Evolutionary conservation across 1,140 invertebrate genomes (phyloP), one percentile per base, ranked within the genome.

Genomic region (Alviniconcha marisindica): DNA sequence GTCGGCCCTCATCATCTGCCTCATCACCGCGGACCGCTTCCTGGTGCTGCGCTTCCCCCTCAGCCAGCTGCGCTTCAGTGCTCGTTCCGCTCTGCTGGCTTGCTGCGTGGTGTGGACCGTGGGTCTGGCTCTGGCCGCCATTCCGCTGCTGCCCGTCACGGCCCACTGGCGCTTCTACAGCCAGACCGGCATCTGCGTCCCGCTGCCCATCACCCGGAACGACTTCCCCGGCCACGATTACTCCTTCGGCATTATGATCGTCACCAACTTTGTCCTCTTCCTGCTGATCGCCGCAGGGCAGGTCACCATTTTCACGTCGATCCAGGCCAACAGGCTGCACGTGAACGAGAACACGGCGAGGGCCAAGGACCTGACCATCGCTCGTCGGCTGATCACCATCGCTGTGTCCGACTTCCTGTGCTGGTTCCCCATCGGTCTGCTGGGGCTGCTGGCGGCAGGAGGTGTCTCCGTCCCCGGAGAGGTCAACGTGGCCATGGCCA

Each of bases 31-130:
- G 18, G 91, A 91, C 69, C 60, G 90, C 4, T 86, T 88, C 60
- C 21, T 89, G 1, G 85, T 83, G 21, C 83, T 91, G 48, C 84
- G 87, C 24, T 91, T 87, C 66, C 89, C 90, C 0, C 88, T 92
- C 60, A 82, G 86, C n/a, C 54, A 77, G 12, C 12, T 56, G 15
- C 56, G 83, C 4, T 63, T 82, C 14, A 81, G 69, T 15, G 74
- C 88, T 4, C 86, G 42, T 31, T 84, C 83, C 21, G 60, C 76
- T n/a, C 21, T 33, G 12, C 0, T 54, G 14, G 60, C 60, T 15
- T 84, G 60, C 79, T 1, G n/a, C n/a, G 5, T 84, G 2, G 76
- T 80, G 10, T 73, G 71, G 71, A 38, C 40, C 21, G 3, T 42
- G 40, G 71, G 71, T 28, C 33, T 73, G 24, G 38, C 31, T 36